Evolutionary conservation across 2,888 invertebrate species (phyloP), one percentile per base, ranked within the genome.

Genomic region (Caenorhabditis sinica): DNA sequence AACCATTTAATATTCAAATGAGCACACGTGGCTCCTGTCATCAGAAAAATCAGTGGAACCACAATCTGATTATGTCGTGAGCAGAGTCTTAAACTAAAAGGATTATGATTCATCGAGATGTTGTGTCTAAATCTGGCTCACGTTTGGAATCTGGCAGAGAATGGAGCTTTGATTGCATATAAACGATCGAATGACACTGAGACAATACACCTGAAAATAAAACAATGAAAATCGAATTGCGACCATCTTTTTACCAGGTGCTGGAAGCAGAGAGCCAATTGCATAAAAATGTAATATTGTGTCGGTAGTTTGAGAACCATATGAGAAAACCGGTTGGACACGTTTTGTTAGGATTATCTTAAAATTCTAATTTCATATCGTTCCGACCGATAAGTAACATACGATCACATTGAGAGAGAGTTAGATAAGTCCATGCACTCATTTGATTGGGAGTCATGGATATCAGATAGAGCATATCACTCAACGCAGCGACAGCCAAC

Each of bases 81-180:
- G 51, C 74, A 79, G 5, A 65, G 23, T 56, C 85, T 85, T 60
- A 11, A 85, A 76, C n/a, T 58, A 36, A 71, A 43, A 36, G 17
- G 36, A 51, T 66, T 58, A 63, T 51, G 61, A 30, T 60, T 72
- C 65, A 65, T 20, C 51, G 20, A 8, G 33, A 3, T 17, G 28
- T 28, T 30, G 20, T 4, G 40, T 76, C 30, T 36, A 36, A 15
- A 58, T 33, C 23, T 45, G 8, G 63, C 73, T 79, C 58, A 88
- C 86, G 81, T 83, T 63, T 82, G 76, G 2, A 71, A 77, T 28
- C 89, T 72, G 2, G 87, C 85, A 23, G 86, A 85, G 58, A 90
- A 88, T 6, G 90, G 90, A 45, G 88, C 85, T 68, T 90, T 90
- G 33, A 90, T 89, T 0, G 90, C 90, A 77, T 88, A 88, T 2